Conservation (phyloP, 2,797 vertebrate species). For the Tapera naevia region DNA sequence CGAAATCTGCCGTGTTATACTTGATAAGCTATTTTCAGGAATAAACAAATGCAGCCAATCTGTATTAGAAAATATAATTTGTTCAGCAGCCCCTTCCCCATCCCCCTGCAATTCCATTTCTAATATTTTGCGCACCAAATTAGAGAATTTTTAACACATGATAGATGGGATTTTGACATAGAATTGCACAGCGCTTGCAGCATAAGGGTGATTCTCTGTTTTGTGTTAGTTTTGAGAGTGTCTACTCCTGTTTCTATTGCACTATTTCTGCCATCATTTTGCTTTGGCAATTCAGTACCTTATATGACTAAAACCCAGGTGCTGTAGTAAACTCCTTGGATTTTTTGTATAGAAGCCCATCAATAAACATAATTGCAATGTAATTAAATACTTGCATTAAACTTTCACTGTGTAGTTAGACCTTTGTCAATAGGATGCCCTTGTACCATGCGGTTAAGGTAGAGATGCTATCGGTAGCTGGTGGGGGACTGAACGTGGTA, state of each 20-base stretch:
- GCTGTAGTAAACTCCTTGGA: not conserved
- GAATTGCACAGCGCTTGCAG: not conserved
- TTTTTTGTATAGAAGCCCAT: not conserved
- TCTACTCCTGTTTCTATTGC: not conserved
- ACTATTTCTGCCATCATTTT: not conserved
- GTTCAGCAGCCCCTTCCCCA: not conserved
- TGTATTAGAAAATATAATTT: not conserved
- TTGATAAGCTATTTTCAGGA: constrained; percentile 19
- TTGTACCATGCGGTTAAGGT: not conserved
- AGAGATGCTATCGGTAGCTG: not conserved
- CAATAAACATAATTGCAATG: not conserved
- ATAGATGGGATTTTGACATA: not conserved
- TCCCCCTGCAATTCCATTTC: not conserved
- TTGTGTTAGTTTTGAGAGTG: not conserved
- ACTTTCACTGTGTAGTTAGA: not conserved
- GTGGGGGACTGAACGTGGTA: not conserved
- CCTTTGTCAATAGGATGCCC: not conserved
- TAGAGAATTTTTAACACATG: not conserved
- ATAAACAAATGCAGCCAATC: not conserved
- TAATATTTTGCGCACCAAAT: not conserved
- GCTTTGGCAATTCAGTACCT: not conserved
- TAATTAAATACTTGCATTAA: not conserved
- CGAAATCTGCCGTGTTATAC: not conserved
- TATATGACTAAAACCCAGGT: not conserved
- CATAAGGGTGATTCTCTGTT: not conserved